phyloP scores from a whole-genome alignment of 2,888 invertebrate species.

The Rhorus exstirpatorius region DNA sequence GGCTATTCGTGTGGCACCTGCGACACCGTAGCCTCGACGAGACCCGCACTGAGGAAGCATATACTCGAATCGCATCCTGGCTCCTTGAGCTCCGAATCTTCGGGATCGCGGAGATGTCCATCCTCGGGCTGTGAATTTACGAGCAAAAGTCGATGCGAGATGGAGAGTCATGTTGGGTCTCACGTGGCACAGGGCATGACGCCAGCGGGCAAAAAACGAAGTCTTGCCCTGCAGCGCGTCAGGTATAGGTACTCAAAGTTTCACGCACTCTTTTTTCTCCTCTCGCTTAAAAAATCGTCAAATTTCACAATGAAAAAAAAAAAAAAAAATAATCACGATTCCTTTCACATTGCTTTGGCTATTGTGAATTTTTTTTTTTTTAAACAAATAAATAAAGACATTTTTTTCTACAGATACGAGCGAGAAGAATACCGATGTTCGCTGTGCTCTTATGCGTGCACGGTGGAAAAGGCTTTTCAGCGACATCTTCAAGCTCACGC shows the following conservation, averaged over 20 bases:
- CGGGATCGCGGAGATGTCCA: conserved; percentile 81
- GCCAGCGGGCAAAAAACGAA: conserved; percentile 86
- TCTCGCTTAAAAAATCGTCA: neutral
- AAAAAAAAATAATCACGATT: no score
- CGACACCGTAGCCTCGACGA: conserved; percentile 84
- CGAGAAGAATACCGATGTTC: conserved; percentile 88
- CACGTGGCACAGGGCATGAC: conserved; percentile 86
- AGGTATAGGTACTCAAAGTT: conserved; percentile 85
- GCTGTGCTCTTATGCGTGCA: conserved; percentile 87
- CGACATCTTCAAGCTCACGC: conserved; percentile 87
- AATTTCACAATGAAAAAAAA: neutral
- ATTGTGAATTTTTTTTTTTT: conserved; percentile 7
- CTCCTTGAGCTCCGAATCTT: conserved; percentile 74
- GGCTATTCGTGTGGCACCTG: conserved; percentile 86
- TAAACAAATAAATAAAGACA: no score
- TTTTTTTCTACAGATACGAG: conserved; percentile 84
- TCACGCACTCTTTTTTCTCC: conserved; percentile 36
- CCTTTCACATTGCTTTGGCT: neutral
- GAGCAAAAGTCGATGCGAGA: conserved; percentile 84
- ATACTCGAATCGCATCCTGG: conserved; percentile 84
- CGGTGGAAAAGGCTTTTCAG: conserved; percentile 87
- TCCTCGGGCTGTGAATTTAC: conserved; percentile 83
- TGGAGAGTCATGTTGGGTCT: conserved; percentile 86
- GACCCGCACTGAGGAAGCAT: conserved; percentile 85
- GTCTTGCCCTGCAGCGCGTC: conserved; percentile 86